Evolutionary conservation across 2,113 vertebrate species (phyloP), one percentile per base, ranked within the genome.

Genomic region (Athene noctua): DNA sequence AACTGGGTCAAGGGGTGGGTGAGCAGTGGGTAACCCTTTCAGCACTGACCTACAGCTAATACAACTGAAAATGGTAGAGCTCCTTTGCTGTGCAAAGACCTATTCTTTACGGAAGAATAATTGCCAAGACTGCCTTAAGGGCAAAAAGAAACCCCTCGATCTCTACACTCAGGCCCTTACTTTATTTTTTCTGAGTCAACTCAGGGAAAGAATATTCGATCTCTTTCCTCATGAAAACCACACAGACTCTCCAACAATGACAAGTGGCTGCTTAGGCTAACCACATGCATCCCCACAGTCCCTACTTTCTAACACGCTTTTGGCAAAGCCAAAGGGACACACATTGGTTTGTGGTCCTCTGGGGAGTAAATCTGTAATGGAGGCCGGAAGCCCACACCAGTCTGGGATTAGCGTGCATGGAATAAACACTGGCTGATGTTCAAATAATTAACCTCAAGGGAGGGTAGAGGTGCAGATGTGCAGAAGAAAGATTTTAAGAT

Each of bases 261-360:
- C 91, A 96, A 97, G 91, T 96, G 90, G 95, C 96, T 86, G 25
- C 88, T 88, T 92, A 82, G 95, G 95, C 97, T 98, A 97, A 98
- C 98, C 98, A 98, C 97, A 97, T 93, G 90, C 85, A 96, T 95
- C 75, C 91, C 88, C 90, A 91, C 81, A 90, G 92, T 46, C 94
- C 81, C 85, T 88, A 7, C 83, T 90, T 87, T 93, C 74, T 88
- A 92, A 90, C 74, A 78, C 27, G 38, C 80, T 79, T 84, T 88
- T 96, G 96, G 96, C 97, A 96, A 91, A 97, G 95, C 86, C 96
- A 90, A 92, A 95, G 80, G 71, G 82, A 95, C 84, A 57, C 84
- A 57, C 36, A 73, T 23, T 22, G n/a, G 82, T 72, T 92, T 95
- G 90, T 95, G 83, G 89, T 91, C 77, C 96, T 72, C 73, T 54